Evolutionary conservation across 2,113 vertebrate genomes (phyloP), one percentile per base, ranked within the genome.

Genomic region (Salvator merianae): DNA sequence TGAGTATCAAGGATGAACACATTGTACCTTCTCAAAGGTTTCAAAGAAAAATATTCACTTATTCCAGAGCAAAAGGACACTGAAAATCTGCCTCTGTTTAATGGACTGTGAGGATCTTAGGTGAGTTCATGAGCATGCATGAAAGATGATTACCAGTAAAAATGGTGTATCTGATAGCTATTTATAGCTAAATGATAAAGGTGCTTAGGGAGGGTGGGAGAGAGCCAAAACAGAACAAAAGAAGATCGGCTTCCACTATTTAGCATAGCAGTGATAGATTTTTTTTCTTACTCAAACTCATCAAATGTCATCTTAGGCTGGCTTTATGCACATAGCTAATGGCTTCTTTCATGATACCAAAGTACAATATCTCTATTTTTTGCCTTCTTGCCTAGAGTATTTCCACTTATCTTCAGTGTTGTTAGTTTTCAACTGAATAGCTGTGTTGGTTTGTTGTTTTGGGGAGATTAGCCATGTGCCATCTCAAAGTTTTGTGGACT

Each of bases 1-100:
- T 92, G 93, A 93, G 78, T 93, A 85, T 90, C 88, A 88, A 92
- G 87, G 80, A 94, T 87, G 68, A 93, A 89, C 91, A 68, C 77
- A 62, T 79, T 88, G n/a, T 81, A 79, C 43, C 90, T 89, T 90
- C 91, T 87, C 88, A 91, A 88, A 84, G 86, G 85, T 90, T 88
- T 90, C 82, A 84, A n/a, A 63, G 88, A 71, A 79, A 95, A 91
- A 88, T 84, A 87, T 62, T 79, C 66, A 88, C 32, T 82, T 26
- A n/a, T 83, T 74, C 50, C 76, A 77, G 83, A 89, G 77, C 30
- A 88, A 89, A 90, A 80, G 71, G 83, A 86, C 40, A 85, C 77
- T 63, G 73, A 10, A 81, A 91, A 87, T 88, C 75, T 83, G 43
- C 20, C 55, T 88, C 83, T 47, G 66, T 82, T 87, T 88, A 91